Conservation (phyloP, 2,888 invertebrate genomes). For the Coelopa pilipes region DNA sequence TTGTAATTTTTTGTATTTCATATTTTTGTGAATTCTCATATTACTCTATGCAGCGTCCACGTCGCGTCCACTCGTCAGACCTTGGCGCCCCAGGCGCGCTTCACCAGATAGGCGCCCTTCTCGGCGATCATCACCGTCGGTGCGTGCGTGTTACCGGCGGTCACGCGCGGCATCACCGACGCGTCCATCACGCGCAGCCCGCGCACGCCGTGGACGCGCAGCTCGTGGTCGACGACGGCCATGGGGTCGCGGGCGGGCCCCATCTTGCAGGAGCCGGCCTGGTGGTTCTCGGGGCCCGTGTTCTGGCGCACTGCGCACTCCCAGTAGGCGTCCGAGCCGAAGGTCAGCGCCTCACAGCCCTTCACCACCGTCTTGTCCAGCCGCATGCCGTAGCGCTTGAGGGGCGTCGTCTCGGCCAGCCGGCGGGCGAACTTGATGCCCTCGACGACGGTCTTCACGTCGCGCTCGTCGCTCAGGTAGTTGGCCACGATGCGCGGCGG, state of each 20-base stretch:
- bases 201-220: slow-evolving; percentile 73
- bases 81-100: slow-evolving; percentile 66
- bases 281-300: slow-evolving; percentile 85
- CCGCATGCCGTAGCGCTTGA: slow-evolving; percentile 77
- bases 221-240: slow-evolving; percentile 79
- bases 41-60: slow-evolving; percentile 65
- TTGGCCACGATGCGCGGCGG: slow-evolving; percentile 88
- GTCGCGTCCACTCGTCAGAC: slow-evolving; percentile 63
- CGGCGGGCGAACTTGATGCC: slow-evolving; percentile 83
- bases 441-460: slow-evolving; percentile 82
- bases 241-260: slow-evolving; percentile 76
- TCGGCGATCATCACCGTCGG: slow-evolving; percentile 85
- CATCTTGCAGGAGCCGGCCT: slow-evolving; percentile 86
- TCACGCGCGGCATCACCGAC: slow-evolving; percentile 82
- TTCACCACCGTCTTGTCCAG: slow-evolving; percentile 78
- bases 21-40: slow-evolving; percentile 44
- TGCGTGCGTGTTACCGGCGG: slow-evolving; percentile 81
- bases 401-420: slow-evolving; percentile 76
- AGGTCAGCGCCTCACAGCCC: slow-evolving; percentile 80
- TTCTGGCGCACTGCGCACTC: slow-evolving; percentile 76
- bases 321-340: slow-evolving; percentile 81
- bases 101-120: slow-evolving; percentile 69
- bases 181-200: slow-evolving; percentile 81
- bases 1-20: too few species aligned
- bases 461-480: slow-evolving; percentile 72